Evolutionary conservation across 2,888 invertebrate genomes (phyloP), one percentile per base, ranked within the genome.

Genomic region (Drepanosiphum platanoidis): DNA sequence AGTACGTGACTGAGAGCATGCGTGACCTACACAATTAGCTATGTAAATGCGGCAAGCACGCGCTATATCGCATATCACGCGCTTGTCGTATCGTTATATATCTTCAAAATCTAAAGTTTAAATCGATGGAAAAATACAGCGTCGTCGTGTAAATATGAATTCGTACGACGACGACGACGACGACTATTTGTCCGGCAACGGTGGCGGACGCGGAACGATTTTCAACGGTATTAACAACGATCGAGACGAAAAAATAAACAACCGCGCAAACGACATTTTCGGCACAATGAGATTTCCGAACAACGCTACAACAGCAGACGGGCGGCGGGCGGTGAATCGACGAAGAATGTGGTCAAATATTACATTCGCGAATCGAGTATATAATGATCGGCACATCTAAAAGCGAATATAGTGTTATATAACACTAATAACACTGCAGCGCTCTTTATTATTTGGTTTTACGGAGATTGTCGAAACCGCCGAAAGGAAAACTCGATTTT

Each of bases 11-110:
- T 66, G 58, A 84, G 75, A 75, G 68, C 83, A 84, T 77, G 83
- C 83, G 83, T 77, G 83, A 84, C 83, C 83, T 66, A 84, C 74
- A 77, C 75, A 68, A 84, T 84, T 84, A 84, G 52, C 68, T 68
- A 68, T 84, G 83, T 75, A 84, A 77, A 84, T 77, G 68, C 83
- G 32, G 22, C 36, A 30, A 68, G 66, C 83, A 84, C 83, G 75
- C 83, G 68, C 52, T 52, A 27, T 61, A 52, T 64, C 61, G 72
- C 74, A 32, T 64, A 80, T 81, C 80, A 81, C 58, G 70, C 22
- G 52, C 30, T 74, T 72, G 15, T 72, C n/a, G 61, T 39, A 30
- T 42, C 61, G 22, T 83, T 72, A 61, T 72, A 61, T 82, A 74
- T 46, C 27, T 74, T 64, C 13, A 13, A 74, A 74, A 83, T 83